These are phyloP conservation scores for Drosophila subobscura DNA, from an alignment of 1,140 invertebrate genomes.

Conservation along the genomic window DNA sequence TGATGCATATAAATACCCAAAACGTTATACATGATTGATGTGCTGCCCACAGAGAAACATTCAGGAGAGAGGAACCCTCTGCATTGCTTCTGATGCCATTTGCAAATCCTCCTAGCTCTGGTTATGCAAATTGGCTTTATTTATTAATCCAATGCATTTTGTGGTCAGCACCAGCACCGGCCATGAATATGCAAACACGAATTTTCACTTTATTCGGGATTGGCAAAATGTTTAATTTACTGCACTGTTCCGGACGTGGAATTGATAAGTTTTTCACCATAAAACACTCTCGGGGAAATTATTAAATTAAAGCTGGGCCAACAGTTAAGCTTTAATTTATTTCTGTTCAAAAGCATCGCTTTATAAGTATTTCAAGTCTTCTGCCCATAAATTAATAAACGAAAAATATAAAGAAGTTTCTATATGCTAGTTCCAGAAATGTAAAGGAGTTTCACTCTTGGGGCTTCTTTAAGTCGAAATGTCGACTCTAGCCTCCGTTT, in stretches of 20 bases:
- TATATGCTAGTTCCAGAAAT: not conserved
- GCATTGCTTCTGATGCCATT: constrained; percentile 6
- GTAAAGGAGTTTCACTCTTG: too few species aligned
- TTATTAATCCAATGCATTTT: constrained; percentile 57
- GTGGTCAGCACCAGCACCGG: constrained; percentile 29
- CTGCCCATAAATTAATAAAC: too few species aligned
- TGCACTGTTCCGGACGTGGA: constrained; percentile 24
- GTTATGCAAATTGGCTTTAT: constrained; percentile 59
- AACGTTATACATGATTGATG: constrained; percentile 64
- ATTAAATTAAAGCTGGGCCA: constrained; percentile 2
- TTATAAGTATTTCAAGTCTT: not conserved
- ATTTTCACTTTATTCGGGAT: constrained; percentile 19
- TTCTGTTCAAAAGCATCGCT: not conserved
- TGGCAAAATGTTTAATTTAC: constrained; percentile 27
- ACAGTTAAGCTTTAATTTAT: constrained; percentile 2
- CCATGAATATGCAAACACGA: constrained; percentile 30
- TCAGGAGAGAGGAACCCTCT: constrained; percentile 2
- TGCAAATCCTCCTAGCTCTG: constrained; percentile 14
- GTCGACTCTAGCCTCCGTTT: too few species aligned
- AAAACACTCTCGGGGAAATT: constrained; percentile 2
- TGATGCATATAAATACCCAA: constrained; percentile 46
- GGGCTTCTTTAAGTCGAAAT: too few species aligned
- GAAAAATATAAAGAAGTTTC: constrained; percentile 4
- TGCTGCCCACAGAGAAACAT: constrained; percentile 9
- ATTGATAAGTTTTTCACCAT: constrained; percentile 36